A percentile compares a stretch with the other conserved stretches of the same genome.
Conservation (phyloP, 2,888 invertebrate genomes). For the Carpatolechia fugitivella region DNA sequence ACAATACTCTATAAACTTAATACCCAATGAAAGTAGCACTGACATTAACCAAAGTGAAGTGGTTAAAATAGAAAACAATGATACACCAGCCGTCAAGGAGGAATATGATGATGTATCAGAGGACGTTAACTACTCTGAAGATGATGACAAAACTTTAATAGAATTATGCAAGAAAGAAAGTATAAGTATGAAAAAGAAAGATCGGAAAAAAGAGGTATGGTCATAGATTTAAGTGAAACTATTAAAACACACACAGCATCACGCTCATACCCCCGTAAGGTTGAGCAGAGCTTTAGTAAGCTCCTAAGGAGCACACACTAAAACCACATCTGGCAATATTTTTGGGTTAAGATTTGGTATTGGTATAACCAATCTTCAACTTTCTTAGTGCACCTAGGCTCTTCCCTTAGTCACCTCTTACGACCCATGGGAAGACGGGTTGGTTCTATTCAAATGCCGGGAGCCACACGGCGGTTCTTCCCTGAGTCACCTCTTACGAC, state of each 20-base stretch:
- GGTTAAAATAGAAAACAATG: constrained; percentile 11
- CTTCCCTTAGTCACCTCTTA: too few species aligned
- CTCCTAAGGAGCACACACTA: too few species aligned
- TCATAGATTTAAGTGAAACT: background rate
- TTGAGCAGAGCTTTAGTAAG: too few species aligned
- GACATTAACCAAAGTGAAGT: background rate
- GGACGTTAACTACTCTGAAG: constrained; percentile 24
- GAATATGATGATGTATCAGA: background rate
- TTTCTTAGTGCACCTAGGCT: too few species aligned
- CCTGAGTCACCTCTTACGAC: too few species aligned
- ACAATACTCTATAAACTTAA: constrained; percentile 3
- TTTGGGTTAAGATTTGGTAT: too few species aligned
- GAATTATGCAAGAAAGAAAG: background rate
- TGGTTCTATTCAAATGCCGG: too few species aligned
- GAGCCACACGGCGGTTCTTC: too few species aligned
- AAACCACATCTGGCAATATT: too few species aligned
- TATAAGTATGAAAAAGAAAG: background rate
- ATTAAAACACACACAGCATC: background rate
- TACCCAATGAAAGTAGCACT: background rate
- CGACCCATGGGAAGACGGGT: too few species aligned
- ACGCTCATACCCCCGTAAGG: too few species aligned
- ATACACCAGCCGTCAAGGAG: constrained; percentile 10
- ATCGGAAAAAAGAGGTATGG: background rate
- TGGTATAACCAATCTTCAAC: too few species aligned
- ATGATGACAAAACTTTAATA: constrained; percentile 23